Base-by-base conservation (phyloP, 2,797 vertebrate genomes). In the Chaetodon trifasciatus region DNA sequence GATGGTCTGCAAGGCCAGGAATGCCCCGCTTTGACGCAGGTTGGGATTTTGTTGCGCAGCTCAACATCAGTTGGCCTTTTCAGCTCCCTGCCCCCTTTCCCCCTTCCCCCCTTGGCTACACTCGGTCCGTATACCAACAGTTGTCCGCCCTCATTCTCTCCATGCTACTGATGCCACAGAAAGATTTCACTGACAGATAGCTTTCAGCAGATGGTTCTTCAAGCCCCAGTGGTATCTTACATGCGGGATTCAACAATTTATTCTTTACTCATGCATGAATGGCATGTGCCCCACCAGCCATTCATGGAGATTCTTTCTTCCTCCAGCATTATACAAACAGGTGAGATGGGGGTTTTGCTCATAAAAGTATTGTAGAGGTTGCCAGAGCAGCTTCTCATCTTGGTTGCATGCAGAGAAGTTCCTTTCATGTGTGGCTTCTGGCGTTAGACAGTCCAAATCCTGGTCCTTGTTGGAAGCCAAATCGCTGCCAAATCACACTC, bases 21-120 rank as follows among this genome's bases (percentile, higher is more conserved):
- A 92, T 92, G 85, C 86, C 88, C 81, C 66, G 86, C 91, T 92
- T 94, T 92, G 94, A 93, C 86, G 90, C 88, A 91, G 91, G 89
- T 85, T 67, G 87, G 90, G 93, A 91, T 94, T 92, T 86, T 90
- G 91, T 94, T 93, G 92, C 90, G 62, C 85, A 76, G 88, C 88
- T 88, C 86, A 82, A 89, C 76, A 90, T 92, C 90, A 83, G 78
- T 88, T 88, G 82, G 90, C 85, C 86, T 89, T 88, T 84, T 88
- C 77, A 81, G 82, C 70, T 46, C 68, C 55, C n/a, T 17, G 3
- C 10, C 74, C 40, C 17, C 40, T 17, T 8, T 35, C 52, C 60
- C 8, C 35, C 56, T 47, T 46, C 78, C 50, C 68, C 84, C 69
- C 46, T 76, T 53, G 74, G 78, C 84, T 78, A 63, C 74, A 76